Percentiles rank a stretch among this genome's conserved stretches.
phyloP scores from a whole-genome alignment of 2,113 vertebrate genomes.

The Dasyornis broadbenti region DNA sequence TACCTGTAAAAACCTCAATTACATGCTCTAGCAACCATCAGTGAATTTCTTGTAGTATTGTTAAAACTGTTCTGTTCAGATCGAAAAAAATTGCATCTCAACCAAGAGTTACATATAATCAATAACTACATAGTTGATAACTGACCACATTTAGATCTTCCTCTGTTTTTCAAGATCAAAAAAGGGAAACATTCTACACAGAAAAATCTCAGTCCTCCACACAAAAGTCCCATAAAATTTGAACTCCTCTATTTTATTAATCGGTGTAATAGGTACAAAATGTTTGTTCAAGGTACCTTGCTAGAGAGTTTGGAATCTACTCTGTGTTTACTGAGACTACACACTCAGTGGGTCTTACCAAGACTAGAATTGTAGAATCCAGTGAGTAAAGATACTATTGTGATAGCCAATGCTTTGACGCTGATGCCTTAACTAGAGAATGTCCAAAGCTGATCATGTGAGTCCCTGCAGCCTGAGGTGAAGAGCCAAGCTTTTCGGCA shows the following conservation, averaged over 20 bases:
- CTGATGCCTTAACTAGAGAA: not conserved
- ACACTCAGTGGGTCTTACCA: not conserved
- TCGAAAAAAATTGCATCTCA: not conserved
- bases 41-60: not conserved
- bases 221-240: not conserved
- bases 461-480: not conserved
- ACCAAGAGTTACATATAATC: not conserved
- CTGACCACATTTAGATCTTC: not conserved
- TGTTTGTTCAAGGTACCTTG: not conserved
- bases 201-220: not conserved
- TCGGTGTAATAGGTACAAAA: not conserved
- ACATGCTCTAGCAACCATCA: not conserved
- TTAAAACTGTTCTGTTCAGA: not conserved
- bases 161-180: not conserved
- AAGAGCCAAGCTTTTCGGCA: not conserved
- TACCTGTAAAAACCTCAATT: not conserved
- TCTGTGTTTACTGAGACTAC: not conserved
- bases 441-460: not conserved
- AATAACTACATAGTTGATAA: not conserved
- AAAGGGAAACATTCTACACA: not conserved
- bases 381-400: not conserved
- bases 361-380: not conserved
- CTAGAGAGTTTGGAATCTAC: not conserved
- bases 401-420: not conserved
- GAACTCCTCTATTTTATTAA: not conserved